Conservation (phyloP, 1,140 invertebrate genomes). For the Melitaea cinxia region DNA sequence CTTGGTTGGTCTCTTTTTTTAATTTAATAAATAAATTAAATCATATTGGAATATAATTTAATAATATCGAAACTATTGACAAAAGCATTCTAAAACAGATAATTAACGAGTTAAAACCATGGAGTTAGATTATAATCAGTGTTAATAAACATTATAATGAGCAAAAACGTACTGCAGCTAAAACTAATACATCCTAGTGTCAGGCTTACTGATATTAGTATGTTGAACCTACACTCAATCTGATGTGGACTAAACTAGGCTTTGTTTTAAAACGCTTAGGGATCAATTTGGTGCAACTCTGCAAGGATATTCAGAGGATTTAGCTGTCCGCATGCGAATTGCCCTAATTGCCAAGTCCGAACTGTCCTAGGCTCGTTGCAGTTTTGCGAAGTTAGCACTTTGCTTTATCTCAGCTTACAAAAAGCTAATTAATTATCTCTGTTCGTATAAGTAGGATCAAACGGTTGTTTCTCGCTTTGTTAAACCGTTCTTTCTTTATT, state of each 20-base stretch:
- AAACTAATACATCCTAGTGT: constrained; percentile 12
- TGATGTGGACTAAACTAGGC: not conserved
- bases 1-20: too few relatives aligned
- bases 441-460: constrained; percentile 26
- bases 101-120: not conserved
- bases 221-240: not conserved
- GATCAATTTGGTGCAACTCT: not conserved
- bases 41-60: too few relatives aligned
- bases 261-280: constrained; percentile 10
- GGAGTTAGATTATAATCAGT: not conserved
- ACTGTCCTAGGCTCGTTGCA: constrained; percentile 32
- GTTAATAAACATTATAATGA: constrained; percentile 8
- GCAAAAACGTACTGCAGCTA: constrained; percentile 8
- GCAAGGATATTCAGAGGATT: constrained; percentile 19
- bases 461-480: constrained; percentile 28
- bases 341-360: constrained; percentile 35
- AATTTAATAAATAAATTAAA: too few relatives aligned
- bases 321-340: constrained; percentile 35
- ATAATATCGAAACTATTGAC: too few relatives aligned
- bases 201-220: constrained; percentile 15
- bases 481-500: constrained; percentile 19
- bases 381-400: constrained; percentile 38
- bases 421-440: constrained; percentile 35
- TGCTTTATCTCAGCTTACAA: constrained; percentile 35
- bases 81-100: too few relatives aligned